phyloP scores from a whole-genome alignment of 35 echinoderm and acorn worm genomes.

The Ptychodera flava region DNA sequence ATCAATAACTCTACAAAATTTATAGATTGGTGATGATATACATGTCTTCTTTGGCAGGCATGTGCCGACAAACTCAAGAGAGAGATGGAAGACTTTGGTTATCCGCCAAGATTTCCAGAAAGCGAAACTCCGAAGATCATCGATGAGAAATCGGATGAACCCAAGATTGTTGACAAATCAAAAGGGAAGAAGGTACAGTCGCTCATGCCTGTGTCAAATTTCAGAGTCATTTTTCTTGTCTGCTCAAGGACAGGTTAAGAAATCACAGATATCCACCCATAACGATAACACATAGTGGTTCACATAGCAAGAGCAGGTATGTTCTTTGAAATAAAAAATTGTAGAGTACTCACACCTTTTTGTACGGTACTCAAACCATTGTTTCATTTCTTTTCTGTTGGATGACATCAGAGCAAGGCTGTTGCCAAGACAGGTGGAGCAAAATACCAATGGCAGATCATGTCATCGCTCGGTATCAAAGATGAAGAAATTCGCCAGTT shows the following conservation, averaged over 20 bases:
- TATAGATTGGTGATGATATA: no score
- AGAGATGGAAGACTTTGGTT: conserved; percentile 86
- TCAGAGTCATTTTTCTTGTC: no score
- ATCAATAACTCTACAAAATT: no score
- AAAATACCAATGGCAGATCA: conserved; percentile 97
- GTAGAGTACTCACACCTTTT: no score
- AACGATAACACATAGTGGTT: no score
- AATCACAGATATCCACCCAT: no score
- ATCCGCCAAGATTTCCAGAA: conserved; percentile 67
- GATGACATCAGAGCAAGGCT: conserved; percentile 61
- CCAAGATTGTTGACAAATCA: conserved; percentile 64
- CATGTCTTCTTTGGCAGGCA: conserved; percentile 65
- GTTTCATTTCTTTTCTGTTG: no score
- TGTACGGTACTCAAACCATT: no score
- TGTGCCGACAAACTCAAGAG: conserved; percentile 96
- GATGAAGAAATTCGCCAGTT: conserved; percentile 83
- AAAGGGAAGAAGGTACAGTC: conserved; percentile 96
- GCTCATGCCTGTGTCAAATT: no score
- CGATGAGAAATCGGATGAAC: conserved; percentile 21
- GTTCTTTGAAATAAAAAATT: no score
- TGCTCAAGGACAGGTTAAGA: no score
- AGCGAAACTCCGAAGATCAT: conserved; percentile 18
- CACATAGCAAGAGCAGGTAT: no score
- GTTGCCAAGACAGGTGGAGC: conserved; percentile 67
- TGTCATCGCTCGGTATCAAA: conserved; percentile 68